These are phyloP conservation scores for Myotis planiceps DNA, from an alignment of 2,797 vertebrate genomes.

Conservation along the genomic window DNA sequence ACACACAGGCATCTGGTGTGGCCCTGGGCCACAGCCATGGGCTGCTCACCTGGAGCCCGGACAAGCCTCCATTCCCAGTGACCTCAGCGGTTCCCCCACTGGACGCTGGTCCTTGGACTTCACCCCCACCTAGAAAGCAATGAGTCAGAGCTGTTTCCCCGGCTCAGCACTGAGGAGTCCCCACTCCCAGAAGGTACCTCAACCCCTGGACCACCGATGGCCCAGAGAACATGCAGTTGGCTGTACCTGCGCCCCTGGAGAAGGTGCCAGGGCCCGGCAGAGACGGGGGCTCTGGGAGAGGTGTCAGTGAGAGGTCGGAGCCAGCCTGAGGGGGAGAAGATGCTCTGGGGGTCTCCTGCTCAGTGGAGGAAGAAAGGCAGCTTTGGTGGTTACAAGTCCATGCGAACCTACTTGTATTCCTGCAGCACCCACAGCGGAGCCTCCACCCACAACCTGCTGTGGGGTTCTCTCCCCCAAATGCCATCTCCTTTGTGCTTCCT, in stretches of 20 bases:
- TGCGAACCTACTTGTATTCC: no score
- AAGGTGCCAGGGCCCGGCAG: conserved; percentile 80
- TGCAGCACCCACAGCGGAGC: rapidly evolving
- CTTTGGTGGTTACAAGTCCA: rapidly evolving
- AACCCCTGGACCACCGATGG: rapidly evolving
- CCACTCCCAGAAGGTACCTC: not conserved
- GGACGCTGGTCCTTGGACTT: conserved; percentile 41
- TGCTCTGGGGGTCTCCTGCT: conserved; percentile 68
- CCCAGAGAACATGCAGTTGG: rapidly evolving
- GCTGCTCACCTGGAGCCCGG: conserved; percentile 55
- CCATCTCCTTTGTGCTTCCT: not conserved
- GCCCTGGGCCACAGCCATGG: rapidly evolving
- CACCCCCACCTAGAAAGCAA: conserved; percentile 47
- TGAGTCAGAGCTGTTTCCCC: not conserved
- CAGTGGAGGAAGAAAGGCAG: not conserved
- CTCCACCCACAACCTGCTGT: no score
- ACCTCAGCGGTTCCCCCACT: not conserved
- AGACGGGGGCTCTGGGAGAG: conserved; percentile 54
- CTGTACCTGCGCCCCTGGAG: conserved; percentile 86
- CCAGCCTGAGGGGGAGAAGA: not conserved
- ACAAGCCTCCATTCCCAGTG: not conserved
- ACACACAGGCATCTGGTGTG: not conserved
- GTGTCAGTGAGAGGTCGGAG: not conserved
- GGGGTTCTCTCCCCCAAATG: not conserved
- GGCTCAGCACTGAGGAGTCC: not conserved